Evolutionary conservation across 2,888 invertebrate genomes (phyloP).

Genomic region (Ctena decussata): DNA sequence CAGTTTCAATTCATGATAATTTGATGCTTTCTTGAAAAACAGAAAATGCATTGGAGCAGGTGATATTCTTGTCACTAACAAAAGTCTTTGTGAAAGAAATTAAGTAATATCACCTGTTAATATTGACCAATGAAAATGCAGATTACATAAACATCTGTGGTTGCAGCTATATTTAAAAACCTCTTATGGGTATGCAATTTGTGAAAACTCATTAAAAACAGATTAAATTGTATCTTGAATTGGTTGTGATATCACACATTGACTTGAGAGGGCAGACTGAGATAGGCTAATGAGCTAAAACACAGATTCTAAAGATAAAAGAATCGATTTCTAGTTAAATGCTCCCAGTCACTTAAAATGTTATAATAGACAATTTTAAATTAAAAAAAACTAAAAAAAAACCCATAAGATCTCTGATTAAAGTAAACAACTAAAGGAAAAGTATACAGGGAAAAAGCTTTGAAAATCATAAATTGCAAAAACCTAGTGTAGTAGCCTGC

Average conservation of each 20-base stretch:
- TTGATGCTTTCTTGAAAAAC: no score
- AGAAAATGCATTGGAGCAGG: no score
- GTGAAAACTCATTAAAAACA: slow-evolving; percentile 4
- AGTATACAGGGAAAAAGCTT: no score
- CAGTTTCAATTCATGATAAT: no score
- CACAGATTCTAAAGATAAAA: background rate
- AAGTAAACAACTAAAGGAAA: no score
- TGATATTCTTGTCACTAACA: no score
- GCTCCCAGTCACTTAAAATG: no score
- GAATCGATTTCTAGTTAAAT: background rate
- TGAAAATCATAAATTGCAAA: no score
- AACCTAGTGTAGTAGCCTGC: no score
- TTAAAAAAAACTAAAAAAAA: no score
- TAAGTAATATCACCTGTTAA: background rate
- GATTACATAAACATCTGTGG: background rate
- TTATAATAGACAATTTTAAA: no score
- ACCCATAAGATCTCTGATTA: no score
- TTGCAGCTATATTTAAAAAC: background rate
- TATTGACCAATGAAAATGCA: background rate
- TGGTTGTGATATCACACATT: background rate
- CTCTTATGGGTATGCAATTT: background rate
- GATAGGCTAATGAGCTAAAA: slow-evolving; percentile 10
- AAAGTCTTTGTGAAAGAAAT: background rate
- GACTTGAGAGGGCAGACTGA: background rate
- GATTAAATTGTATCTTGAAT: background rate